phyloP scores from a whole-genome alignment of 2,888 invertebrate genomes.

The Papilio protenor region DNA sequence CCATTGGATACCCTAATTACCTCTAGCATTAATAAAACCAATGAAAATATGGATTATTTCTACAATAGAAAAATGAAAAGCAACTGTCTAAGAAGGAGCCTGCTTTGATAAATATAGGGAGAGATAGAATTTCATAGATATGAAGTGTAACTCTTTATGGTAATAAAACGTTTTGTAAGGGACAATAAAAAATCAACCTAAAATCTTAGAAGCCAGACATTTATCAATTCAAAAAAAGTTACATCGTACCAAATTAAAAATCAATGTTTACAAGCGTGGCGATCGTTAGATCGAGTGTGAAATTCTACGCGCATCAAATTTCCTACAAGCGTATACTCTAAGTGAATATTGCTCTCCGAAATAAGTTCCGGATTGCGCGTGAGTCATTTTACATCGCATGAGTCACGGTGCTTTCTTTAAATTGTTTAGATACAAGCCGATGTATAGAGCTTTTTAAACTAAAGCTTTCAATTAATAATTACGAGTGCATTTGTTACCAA shows the following conservation, averaged over 20 bases:
- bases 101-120: not conserved
- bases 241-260: slow-evolving; percentile 18
- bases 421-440: slow-evolving; percentile 22
- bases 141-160: not conserved
- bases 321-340: slow-evolving; percentile 22
- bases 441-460: not conserved
- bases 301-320: slow-evolving; percentile 36
- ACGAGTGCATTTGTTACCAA: not conserved
- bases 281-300: slow-evolving; percentile 30
- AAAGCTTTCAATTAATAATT: slow-evolving; percentile 10
- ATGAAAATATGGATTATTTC: too few species aligned
- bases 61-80: too few species aligned
- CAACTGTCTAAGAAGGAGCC: too few species aligned
- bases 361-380: slow-evolving; percentile 42
- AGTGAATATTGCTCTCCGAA: slow-evolving; percentile 38
- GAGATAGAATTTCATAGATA: not conserved
- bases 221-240: not conserved
- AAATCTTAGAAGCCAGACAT: not conserved
- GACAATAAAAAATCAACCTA: not conserved
- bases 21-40: too few species aligned
- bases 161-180: not conserved
- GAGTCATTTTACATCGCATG: slow-evolving; percentile 37
- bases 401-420: slow-evolving; percentile 35
- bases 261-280: slow-evolving; percentile 12
- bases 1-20: not conserved